Conservation (phyloP, 1,140 invertebrate species). For the Pogonomyrmex californicus region DNA sequence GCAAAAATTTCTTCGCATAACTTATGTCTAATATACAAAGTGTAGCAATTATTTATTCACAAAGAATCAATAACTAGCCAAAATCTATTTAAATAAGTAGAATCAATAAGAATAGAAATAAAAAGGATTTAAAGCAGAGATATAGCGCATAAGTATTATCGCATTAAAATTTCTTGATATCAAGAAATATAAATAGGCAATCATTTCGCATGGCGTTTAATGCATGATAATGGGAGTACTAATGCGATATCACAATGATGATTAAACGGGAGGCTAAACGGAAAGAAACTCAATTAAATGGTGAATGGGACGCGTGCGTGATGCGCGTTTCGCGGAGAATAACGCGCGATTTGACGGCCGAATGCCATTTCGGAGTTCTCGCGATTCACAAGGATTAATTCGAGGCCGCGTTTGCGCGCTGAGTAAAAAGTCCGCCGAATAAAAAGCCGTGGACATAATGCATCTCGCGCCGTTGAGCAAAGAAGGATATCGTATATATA, state of each 20-base stretch:
- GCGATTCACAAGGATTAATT: slow-evolving; percentile 39
- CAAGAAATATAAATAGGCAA: slow-evolving; percentile 1
- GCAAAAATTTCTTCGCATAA: background rate
- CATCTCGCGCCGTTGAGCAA: background rate
- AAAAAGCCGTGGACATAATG: slow-evolving; percentile 50
- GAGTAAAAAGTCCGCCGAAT: background rate
- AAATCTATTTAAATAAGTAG: too few relatives aligned
- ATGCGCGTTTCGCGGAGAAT: background rate
- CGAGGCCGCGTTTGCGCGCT: slow-evolving; percentile 2
- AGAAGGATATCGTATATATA: background rate
- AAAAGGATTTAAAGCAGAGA: background rate
- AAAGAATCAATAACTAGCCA: too few relatives aligned
- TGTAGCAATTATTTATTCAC: too few relatives aligned
- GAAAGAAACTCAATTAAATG: slow-evolving; percentile 14
- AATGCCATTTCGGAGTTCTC: slow-evolving; percentile 30
- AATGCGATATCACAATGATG: background rate
- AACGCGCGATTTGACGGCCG: slow-evolving; percentile 13
- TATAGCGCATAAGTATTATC: background rate
- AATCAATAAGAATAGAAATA: too few relatives aligned
- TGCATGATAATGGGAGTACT: background rate
- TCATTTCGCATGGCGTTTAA: background rate
- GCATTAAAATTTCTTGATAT: background rate
- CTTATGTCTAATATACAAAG: too few relatives aligned
- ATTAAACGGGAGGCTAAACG: background rate
- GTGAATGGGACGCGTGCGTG: background rate